These are phyloP conservation scores for Danionella cerebrum DNA, from an alignment of 2,113 vertebrate species.

Conservation along the genomic window DNA sequence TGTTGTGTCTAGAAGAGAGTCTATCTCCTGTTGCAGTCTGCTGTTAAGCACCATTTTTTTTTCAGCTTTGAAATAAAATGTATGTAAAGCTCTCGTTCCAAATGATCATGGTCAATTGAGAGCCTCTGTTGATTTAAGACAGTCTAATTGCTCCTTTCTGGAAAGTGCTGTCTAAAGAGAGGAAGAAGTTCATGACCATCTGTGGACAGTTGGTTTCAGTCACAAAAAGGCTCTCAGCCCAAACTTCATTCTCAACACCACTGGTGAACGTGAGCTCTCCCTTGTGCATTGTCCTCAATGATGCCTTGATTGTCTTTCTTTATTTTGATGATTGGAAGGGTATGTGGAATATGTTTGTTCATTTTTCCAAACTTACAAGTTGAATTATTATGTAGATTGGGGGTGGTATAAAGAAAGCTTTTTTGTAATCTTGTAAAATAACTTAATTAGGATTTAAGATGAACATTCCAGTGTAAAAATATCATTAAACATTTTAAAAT, in stretches of 20 bases:
- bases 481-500: slow-evolving; percentile 31
- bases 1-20: not conserved
- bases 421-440: slow-evolving; percentile 42
- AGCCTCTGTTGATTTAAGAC: too few relatives aligned
- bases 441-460: slow-evolving; percentile 20
- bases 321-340: not conserved
- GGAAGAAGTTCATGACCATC: too few relatives aligned
- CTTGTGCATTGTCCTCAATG: not conserved
- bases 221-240: too few relatives aligned
- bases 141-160: too few relatives aligned
- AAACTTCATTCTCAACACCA: slow-evolving; percentile 1
- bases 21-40: not conserved
- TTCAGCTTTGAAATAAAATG: too few relatives aligned
- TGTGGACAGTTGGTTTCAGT: too few relatives aligned
- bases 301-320: slow-evolving; percentile 14
- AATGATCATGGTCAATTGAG: too few relatives aligned
- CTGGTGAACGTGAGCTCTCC: too few relatives aligned
- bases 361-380: slow-evolving; percentile 1
- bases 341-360: slow-evolving; percentile 5
- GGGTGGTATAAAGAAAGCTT: slow-evolving; percentile 12
- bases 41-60: slow-evolving; percentile 7
- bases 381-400: slow-evolving; percentile 24
- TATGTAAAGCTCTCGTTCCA: too few relatives aligned
- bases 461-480: slow-evolving; percentile 41
- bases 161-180: too few relatives aligned